Evolutionary conservation across 2,888 invertebrate species (phyloP), one percentile per base, ranked within the genome.

Genomic region (Plagodis pulveraria): DNA sequence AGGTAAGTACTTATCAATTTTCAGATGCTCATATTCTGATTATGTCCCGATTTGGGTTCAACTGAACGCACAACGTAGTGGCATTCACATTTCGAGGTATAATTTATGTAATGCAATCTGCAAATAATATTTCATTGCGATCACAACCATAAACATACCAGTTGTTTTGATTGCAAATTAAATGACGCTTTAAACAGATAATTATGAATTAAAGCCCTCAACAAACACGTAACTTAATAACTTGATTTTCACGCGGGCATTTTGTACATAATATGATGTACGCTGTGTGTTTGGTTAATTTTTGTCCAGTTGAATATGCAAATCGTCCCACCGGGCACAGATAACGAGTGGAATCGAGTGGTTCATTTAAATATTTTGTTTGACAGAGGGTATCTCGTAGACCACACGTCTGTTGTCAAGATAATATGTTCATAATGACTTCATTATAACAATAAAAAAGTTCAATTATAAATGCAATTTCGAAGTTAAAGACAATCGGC

Each of bases 301-400:
- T 52, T 58, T 57, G 52, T 44, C 52, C 45, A 50, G 53, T 58
- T 58, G 36, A 54, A 50, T 38, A 58, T 50, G 49, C 50, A 54
- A 50, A 58, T 50, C 41, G 54, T 8, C 9, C 46, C 46, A 42
- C 58, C 54, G 50, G 50, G 49, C 45, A 43, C 35, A 41, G 50
- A 46, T 58, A 53, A 53, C 48, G 48, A 48, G 44, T 40, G 44
- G 34, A 47, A 36, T 47, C n/a, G 42, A 33, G n/a, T 9, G 56
- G 32, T 12, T 40, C 34, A 49, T 49, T 55, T 49, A n/a, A 55
- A 55, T 44, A 49, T 49, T 55, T 47, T 6, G 32, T 9, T 52
- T 22, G 1, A 22, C 22, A 22, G 22, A 22, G 32, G 5, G 38
- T 12, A 11, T 32, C 36, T 36, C 5, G 7, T 9, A 9, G 36